Base-by-base conservation (phyloP, 2,797 vertebrate species). In the Moxostoma hubbsi region DNA sequence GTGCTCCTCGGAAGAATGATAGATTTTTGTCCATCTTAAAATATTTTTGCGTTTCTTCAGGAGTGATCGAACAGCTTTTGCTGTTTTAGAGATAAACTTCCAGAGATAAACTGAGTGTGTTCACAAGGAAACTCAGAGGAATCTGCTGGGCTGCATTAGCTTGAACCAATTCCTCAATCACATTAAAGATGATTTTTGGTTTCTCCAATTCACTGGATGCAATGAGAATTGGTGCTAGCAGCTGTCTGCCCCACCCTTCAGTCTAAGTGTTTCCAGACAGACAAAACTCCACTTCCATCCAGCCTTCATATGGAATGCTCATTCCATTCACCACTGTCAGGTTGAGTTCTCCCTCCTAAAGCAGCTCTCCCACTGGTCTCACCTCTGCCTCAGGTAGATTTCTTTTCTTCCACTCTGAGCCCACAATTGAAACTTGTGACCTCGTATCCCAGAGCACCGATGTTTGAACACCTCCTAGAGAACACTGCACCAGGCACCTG, bases 321-420 rank as follows among this genome's bases (percentile, higher is more conserved):
- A 68, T 77, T 65, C 82, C 72, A 55, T 84, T 84, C 5, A 77
- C 80, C 6, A 62, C 80, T 13, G 77, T 65, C 1, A 69, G 70
- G 0, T 70, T 79, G 2, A 86, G 18, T 1, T 8, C 7, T 73
- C 18, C 76, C 18, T 18, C 1, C 47, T 79, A 16, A 18, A 63
- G 50, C 46, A 64, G 18, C 36, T 46, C 11, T 45, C 15, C 68
- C 16, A 68, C 68, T 0, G 53, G 16, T 51, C 43, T 2, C 36
- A 81, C 64, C 6, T 50, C 15, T 9, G 18, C n/a, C 0, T 76
- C 53, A 9, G 59, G 62, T 2, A 76, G 4, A 53, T 79, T 9
- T 45, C 51, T 6, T 18, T 13, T 65, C 55, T 50, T 69, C 80
- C 77, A 77, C 15, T 70, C 69, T 2, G 11, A n/a, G 5, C 79